These are phyloP conservation scores for Vultur gryphus DNA, from an alignment of 2,797 vertebrate genomes.

Conservation along the genomic window DNA sequence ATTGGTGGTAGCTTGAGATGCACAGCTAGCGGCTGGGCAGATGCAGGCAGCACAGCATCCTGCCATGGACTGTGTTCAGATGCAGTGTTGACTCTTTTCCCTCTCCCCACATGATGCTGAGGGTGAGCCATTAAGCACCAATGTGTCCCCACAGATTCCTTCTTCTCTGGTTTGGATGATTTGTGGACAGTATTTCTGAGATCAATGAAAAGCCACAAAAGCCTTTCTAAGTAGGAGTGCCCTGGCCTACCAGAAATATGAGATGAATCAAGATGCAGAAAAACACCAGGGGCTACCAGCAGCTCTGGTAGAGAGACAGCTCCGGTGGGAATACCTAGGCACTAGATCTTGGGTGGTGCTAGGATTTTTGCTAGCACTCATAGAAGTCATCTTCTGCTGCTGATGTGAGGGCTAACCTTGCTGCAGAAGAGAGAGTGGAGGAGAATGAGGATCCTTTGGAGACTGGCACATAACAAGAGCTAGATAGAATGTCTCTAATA, in stretches of 20 bases:
- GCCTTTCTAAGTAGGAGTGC: background rate
- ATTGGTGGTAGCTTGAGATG: background rate
- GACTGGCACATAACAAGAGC: background rate
- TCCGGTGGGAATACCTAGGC: accelerated
- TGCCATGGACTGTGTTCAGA: background rate
- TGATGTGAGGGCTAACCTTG: background rate
- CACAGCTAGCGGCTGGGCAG: accelerated
- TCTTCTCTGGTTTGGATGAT: background rate
- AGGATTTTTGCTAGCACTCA: background rate
- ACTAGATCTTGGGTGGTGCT: background rate
- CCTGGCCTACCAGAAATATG: background rate
- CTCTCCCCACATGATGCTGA: background rate
- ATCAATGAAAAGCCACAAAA: background rate
- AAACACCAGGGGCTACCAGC: background rate
- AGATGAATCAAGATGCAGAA: background rate
- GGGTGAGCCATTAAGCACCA: background rate
- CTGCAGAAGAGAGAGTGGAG: background rate
- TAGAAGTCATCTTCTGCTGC: background rate
- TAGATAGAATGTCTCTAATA: background rate
- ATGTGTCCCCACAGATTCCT: background rate
- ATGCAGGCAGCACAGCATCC: background rate
- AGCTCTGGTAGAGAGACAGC: background rate
- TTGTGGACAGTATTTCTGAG: background rate
- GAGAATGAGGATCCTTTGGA: background rate
- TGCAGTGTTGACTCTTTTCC: background rate